These are phyloP conservation scores for Heliconius himera DNA, from an alignment of 1,140 invertebrate genomes.

Conservation along the genomic window DNA sequence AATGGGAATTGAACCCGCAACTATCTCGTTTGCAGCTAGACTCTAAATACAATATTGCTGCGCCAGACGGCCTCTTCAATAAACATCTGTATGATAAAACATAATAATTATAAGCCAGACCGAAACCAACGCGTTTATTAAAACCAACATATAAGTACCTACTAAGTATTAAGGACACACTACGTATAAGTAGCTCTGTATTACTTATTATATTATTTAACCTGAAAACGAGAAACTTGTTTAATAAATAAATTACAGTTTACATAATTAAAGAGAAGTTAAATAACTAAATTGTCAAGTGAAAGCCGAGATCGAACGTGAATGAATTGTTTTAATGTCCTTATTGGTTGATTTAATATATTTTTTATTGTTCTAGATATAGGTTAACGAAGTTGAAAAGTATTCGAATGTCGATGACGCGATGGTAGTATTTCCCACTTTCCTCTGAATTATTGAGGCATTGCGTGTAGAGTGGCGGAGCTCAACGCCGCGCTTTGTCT, in stretches of 20 bases:
- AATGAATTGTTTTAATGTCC: neutral
- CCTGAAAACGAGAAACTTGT: neutral
- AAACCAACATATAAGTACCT: no score
- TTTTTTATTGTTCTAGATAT: neutral
- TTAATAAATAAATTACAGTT: neutral
- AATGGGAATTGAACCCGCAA: no score
- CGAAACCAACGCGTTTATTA: no score
- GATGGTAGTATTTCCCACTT: neutral
- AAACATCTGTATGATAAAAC: no score
- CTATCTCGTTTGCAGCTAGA: no score
- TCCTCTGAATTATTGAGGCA: neutral
- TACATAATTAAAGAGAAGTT: neutral
- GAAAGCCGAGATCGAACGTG: neutral
- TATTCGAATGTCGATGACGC: neutral
- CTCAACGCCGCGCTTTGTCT: neutral
- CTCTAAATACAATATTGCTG: no score
- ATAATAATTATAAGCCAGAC: no score
- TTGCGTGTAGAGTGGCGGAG: neutral
- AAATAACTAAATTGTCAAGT: constrained; percentile 13
- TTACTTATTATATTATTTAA: no score
- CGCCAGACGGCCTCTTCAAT: no score
- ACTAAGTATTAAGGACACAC: no score
- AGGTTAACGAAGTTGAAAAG: neutral
- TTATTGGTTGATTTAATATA: neutral
- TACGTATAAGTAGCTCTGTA: no score